Evolutionary conservation across 2,888 invertebrate species (phyloP).

Genomic region (Eumerus sabulonum): DNA sequence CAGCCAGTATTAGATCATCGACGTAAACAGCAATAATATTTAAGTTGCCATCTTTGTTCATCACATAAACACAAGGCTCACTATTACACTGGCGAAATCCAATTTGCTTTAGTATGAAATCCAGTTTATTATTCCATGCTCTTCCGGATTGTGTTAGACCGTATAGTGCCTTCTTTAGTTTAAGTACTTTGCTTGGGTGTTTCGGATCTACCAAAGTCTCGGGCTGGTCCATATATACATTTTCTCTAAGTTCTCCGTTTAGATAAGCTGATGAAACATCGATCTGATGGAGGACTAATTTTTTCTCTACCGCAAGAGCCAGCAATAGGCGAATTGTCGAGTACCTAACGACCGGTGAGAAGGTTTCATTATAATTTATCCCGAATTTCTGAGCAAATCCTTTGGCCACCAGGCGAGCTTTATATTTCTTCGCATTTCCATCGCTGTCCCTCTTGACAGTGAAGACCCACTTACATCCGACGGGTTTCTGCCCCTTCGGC

Average conservation of each 20-base stretch:
- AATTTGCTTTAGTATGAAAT: too few relatives aligned
- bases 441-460: constrained; percentile 29
- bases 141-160: constrained; percentile 48
- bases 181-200: constrained; percentile 63
- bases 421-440: constrained; percentile 35
- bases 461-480: constrained; percentile 41
- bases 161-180: too few relatives aligned
- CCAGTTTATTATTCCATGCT: too few relatives aligned
- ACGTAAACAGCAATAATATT: too few relatives aligned
- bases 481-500: background rate
- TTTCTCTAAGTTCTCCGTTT: constrained; percentile 59
- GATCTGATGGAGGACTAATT: constrained; percentile 67
- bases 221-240: constrained; percentile 62
- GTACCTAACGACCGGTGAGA: constrained; percentile 61
- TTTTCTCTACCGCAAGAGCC: constrained; percentile 64
- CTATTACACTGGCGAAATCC: too few relatives aligned
- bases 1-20: too few relatives aligned
- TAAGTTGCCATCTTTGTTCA: too few relatives aligned
- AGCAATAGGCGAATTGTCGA: constrained; percentile 52
- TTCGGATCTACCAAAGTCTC: constrained; percentile 44
- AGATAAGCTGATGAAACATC: constrained; percentile 68
- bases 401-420: constrained; percentile 59
- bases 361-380: constrained; percentile 60
- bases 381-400: constrained; percentile 54
- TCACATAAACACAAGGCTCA: too few relatives aligned